Conservation (phyloP, 1,140 invertebrate species). For the Lordiphosa collinella region DNA sequence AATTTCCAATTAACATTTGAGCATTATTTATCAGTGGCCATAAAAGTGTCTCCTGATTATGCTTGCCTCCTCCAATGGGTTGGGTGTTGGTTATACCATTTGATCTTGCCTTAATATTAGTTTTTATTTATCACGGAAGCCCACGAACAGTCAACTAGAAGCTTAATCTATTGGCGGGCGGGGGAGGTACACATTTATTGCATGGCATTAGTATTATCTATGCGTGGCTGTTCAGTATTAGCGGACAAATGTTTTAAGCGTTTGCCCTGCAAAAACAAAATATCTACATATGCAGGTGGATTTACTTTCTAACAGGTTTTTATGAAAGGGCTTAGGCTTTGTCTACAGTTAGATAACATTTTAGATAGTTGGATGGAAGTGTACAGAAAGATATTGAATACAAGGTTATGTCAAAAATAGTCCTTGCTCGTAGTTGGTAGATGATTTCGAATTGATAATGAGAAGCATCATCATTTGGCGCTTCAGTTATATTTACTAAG, state of each 20-base stretch:
- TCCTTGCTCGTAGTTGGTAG: too few relatives aligned
- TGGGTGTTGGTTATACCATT: constrained; percentile 54
- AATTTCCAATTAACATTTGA: constrained; percentile 75
- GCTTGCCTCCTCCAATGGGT: constrained; percentile 24
- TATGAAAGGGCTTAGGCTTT: neutral
- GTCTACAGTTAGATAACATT: too few relatives aligned
- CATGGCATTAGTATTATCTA: constrained; percentile 51
- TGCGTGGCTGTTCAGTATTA: constrained; percentile 19
- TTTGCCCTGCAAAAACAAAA: constrained; percentile 14
- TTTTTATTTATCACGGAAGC: constrained; percentile 61
- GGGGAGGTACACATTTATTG: neutral
- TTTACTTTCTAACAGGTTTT: constrained; percentile 4
- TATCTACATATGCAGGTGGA: constrained; percentile 7
- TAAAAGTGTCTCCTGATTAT: constrained; percentile 74
- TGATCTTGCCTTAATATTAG: constrained; percentile 53
- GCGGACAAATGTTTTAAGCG: constrained; percentile 23
- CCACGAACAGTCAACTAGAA: neutral
- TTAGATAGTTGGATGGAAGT: too few relatives aligned
- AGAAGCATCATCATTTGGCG: too few relatives aligned
- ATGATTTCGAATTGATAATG: too few relatives aligned
- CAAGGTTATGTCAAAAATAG: too few relatives aligned
- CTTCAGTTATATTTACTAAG: too few relatives aligned
- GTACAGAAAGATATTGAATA: neutral
- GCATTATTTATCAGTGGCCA: constrained; percentile 73
- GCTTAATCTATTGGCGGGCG: constrained; percentile 46